A percentile compares a stretch with the other conserved stretches of the same genome.
Conservation (phyloP, 2,113 vertebrate species). For the Ascaphus truei region DNA sequence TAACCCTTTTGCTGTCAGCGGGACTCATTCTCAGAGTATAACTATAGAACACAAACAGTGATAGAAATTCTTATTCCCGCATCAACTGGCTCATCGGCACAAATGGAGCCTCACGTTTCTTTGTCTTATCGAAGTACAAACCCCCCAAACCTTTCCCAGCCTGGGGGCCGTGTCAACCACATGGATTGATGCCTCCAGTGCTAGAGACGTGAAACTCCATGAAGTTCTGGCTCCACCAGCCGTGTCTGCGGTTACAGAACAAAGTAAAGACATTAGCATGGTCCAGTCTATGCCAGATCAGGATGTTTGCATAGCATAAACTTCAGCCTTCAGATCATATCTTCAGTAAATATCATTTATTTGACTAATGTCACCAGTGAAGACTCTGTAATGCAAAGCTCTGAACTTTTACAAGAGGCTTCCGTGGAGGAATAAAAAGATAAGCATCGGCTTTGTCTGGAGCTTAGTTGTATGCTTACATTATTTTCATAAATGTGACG, state of each 20-base stretch:
- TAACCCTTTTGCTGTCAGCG: too few species aligned
- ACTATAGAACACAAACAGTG: too few species aligned
- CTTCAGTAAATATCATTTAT: conserved; percentile 20
- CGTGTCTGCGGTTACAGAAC: neutral
- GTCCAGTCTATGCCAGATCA: neutral
- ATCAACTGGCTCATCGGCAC: too few species aligned
- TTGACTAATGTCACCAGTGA: conserved; percentile 2
- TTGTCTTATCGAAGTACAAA: too few species aligned
- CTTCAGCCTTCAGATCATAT: conserved; percentile 7
- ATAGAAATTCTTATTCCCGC: too few species aligned
- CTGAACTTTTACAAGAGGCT: neutral
- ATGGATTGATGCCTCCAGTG: neutral
- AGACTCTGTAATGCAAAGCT: conserved; percentile 3
- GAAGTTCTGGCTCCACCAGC: neutral
- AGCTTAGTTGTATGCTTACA: conserved; percentile 2
- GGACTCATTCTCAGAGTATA: too few species aligned
- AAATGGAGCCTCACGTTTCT: too few species aligned
- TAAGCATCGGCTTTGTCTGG: conserved; percentile 20
- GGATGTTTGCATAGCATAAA: conserved; percentile 12
- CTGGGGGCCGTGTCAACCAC: too few species aligned
- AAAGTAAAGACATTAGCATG: too few species aligned
- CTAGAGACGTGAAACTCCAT: neutral
- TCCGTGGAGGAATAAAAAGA: conserved; percentile 10
- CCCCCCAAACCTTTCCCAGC: too few species aligned
- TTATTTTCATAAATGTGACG: conserved; percentile 16